phyloP scores from a whole-genome alignment of 2,113 vertebrate species.

The Coryphaenoides rupestris region DNA sequence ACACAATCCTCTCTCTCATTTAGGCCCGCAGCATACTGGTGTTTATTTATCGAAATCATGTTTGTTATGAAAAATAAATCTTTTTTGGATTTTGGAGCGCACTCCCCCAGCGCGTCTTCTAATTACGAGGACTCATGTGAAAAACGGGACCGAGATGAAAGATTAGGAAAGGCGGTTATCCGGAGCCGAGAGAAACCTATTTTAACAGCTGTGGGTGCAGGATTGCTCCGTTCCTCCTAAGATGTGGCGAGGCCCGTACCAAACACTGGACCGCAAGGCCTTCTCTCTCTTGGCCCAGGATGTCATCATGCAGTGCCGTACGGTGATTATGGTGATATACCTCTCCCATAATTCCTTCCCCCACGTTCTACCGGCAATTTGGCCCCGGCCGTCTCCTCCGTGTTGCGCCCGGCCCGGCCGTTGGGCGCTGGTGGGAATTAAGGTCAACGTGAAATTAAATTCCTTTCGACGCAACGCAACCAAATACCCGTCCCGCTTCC shows the following conservation, averaged over 20 bases:
- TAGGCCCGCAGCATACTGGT: slow-evolving; percentile 15
- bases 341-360: slow-evolving; percentile 70
- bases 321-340: slow-evolving; percentile 71
- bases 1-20: slow-evolving; percentile 14
- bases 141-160: slow-evolving; percentile 61
- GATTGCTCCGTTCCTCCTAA: slow-evolving; percentile 59
- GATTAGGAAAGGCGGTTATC: slow-evolving; percentile 61
- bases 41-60: slow-evolving; percentile 60
- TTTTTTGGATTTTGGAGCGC: slow-evolving; percentile 44
- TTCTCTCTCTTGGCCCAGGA: slow-evolving; percentile 66
- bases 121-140: slow-evolving; percentile 72
- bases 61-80: slow-evolving; percentile 56
- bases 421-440: neutral
- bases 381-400: slow-evolving; percentile 18
- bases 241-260: slow-evolving; percentile 71
- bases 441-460: slow-evolving; percentile 52
- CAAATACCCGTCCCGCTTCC: slow-evolving; percentile 32
- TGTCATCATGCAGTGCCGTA: slow-evolving; percentile 69
- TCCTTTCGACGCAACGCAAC: slow-evolving; percentile 32
- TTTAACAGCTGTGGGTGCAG: slow-evolving; percentile 63
- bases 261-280: slow-evolving; percentile 61
- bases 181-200: slow-evolving; percentile 60
- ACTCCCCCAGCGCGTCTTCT: slow-evolving; percentile 42
- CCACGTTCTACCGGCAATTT: slow-evolving; percentile 51
- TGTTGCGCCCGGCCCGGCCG: no score